Evolutionary conservation across 2,113 vertebrate species (phyloP).

Genomic region (Apaloderma vittatum): DNA sequence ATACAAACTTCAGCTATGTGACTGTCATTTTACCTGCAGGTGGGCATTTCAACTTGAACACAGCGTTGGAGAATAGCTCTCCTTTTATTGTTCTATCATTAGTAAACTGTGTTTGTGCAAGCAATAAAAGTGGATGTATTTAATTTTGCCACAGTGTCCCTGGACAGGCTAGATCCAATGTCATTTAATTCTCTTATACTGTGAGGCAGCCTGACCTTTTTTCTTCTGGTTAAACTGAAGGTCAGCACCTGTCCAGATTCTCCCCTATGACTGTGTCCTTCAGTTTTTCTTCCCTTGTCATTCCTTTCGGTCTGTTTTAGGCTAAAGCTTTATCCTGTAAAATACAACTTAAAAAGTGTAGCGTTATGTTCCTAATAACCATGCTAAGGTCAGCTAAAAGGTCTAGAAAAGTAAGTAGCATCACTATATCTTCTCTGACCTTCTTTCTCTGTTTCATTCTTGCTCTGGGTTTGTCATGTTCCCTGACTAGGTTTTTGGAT

Average conservation of each 20-base stretch:
- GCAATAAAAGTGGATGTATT: background rate
- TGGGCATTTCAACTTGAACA: background rate
- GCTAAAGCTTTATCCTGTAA: background rate
- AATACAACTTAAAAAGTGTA: background rate
- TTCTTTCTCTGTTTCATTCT: background rate
- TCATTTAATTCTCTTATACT: background rate
- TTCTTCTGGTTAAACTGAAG: background rate
- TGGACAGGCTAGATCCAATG: background rate
- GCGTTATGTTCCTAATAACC: background rate
- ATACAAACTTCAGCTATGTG: background rate
- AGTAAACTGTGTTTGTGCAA: background rate
- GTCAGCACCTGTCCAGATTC: background rate
- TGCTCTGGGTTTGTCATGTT: background rate
- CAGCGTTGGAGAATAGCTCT: background rate
- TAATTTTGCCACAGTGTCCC: background rate
- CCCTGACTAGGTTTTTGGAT: background rate
- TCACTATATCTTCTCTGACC: background rate
- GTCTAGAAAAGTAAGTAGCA: background rate
- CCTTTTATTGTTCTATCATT: background rate
- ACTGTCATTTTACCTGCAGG: background rate
- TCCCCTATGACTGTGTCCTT: background rate
- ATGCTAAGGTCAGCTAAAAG: background rate
- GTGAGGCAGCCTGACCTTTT: background rate
- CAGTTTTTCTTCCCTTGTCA: background rate
- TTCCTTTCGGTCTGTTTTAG: background rate